phyloP scores from a whole-genome alignment of 1,140 invertebrate genomes.

The Saxidomus purpurata region DNA sequence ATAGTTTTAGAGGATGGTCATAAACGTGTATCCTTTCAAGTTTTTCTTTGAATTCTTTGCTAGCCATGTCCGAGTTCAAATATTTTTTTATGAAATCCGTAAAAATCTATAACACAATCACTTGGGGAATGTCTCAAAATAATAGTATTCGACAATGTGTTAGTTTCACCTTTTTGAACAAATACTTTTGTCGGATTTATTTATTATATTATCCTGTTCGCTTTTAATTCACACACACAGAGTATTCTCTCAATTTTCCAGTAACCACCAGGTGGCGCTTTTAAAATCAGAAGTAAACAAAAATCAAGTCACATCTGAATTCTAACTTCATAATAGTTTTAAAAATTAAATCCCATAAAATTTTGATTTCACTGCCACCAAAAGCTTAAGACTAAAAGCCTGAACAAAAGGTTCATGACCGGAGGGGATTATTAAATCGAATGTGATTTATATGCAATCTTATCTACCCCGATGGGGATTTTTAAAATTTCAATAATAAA shows the following conservation, averaged over 20 bases:
- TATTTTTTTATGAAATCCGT: no score
- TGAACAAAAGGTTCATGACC: background rate
- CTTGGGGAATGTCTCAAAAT: background rate
- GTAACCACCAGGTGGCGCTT: background rate
- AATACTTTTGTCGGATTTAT: background rate
- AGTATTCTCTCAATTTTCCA: background rate
- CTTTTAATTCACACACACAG: background rate
- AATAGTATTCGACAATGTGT: background rate
- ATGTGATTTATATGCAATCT: background rate
- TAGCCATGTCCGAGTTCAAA: background rate
- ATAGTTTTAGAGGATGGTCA: slow-evolving; percentile 35
- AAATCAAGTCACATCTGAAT: background rate
- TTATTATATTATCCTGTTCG: background rate
- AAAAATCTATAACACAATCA: no score
- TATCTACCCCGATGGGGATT: background rate
- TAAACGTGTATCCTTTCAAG: slow-evolving; percentile 19
- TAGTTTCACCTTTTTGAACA: background rate
- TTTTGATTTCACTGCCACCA: background rate
- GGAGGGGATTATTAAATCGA: slow-evolving; percentile 20
- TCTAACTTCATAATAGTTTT: slow-evolving; percentile 16
- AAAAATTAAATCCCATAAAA: slow-evolving; percentile 9
- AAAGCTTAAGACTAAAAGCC: background rate
- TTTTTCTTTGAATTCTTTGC: slow-evolving; percentile 22
- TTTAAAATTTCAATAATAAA: background rate
- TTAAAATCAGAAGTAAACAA: background rate